Base-by-base conservation (phyloP, 2,113 vertebrate genomes). In the Dunckerocampus dactyliophorus region DNA sequence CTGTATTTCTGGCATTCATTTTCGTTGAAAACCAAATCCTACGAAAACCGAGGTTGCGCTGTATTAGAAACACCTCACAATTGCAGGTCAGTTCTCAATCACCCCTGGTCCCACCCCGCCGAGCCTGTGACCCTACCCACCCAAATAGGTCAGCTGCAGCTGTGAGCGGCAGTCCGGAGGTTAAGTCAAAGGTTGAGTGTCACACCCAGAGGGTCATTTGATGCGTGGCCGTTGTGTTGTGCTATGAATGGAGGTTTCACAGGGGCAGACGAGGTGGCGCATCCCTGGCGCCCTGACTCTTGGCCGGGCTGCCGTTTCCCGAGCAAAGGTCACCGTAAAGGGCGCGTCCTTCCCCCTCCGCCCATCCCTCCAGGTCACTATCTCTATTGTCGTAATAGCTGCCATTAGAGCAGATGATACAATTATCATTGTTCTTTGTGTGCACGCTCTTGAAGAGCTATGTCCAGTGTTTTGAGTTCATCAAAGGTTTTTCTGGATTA, bases 131-230 rank as follows among this genome's bases (percentile, higher is more conserved):
- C 70, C 79, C 79, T 80, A 71, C 75, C 74, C 63, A 15, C 62
- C 49, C 62, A 10, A 62, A 74, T 63, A 65, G 56, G 67, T 82
- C 85, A 72, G 72, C 72, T 77, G 82, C 89, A 89, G 88, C 87
- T 90, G 86, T 71, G 85, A 72, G 77, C 69, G 61, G 71, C 72
- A 85, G 83, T 89, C 84, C 87, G 77, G 78, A 85, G 83, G 85
- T 87, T 86, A 87, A 83, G 87, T 88, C 85, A 90, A 88, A 91
- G 90, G 89, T 90, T 87, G 85, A 83, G 84, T 67, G 91, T 90
- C 91, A 90, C 84, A 81, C 86, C 87, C 89, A 85, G 74, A 67
- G 81, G 90, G 89, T 90, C 88, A 89, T 79, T 37, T 14, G 74
- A 76, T 63, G 81, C 86, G 82, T 82, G 70, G 83, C 80, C 75